phyloP scores from a whole-genome alignment of 2,797 vertebrate species.

The Mus minutoides region DNA sequence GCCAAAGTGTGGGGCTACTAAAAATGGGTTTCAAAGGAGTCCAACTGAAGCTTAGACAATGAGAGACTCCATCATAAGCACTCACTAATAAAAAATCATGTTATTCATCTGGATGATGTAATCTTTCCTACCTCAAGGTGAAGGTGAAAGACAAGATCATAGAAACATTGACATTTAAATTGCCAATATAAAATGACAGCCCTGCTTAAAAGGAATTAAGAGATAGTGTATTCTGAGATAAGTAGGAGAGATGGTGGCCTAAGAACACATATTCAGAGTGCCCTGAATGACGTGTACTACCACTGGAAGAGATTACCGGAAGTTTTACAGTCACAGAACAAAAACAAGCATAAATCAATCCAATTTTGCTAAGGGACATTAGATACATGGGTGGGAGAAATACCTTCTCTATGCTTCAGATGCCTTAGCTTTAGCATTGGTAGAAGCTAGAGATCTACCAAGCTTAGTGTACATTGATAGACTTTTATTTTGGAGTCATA shows the following conservation, averaged over 20 bases:
- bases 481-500: not conserved
- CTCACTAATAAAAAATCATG: not conserved
- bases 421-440: not conserved
- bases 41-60: not conserved
- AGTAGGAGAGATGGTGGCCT: not conserved
- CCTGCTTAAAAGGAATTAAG: not conserved
- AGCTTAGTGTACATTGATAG: not conserved
- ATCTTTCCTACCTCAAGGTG: slow-evolving; percentile 31
- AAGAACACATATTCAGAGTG: not conserved
- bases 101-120: slow-evolving; percentile 19
- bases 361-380: not conserved
- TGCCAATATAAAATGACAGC: not conserved
- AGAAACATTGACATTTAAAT: not conserved
- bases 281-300: not conserved
- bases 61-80: not conserved
- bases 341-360: not conserved
- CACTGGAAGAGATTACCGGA: not conserved
- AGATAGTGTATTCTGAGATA: not conserved
- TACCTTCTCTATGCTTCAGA: not conserved
- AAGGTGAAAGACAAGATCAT: not conserved
- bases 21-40: not conserved
- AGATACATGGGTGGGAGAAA: not conserved
- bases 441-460: not conserved
- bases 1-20: not conserved
- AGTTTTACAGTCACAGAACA: not conserved